Conservation (phyloP, 1,140 invertebrate species). For the Euborellia annulipes region DNA sequence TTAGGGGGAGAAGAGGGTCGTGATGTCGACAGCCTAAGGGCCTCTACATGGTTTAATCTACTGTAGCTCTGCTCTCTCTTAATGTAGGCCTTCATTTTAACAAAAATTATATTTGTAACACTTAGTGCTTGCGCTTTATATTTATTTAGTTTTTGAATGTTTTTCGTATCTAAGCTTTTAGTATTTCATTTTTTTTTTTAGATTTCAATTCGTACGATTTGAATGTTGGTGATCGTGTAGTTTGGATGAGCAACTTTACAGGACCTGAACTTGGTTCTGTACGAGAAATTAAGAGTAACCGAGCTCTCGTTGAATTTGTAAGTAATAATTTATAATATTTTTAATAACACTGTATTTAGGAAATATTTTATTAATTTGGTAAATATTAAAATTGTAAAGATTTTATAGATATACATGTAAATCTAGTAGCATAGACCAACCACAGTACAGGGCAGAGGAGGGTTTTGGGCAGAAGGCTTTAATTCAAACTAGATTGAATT, state of each 20-base stretch:
- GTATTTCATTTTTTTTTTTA: neutral
- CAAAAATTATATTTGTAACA: neutral
- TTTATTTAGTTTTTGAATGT: neutral
- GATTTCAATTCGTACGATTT: constrained; percentile 7
- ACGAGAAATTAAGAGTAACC: neutral
- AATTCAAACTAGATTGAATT: no score
- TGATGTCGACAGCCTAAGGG: neutral
- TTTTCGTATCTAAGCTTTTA: neutral
- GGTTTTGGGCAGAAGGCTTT: no score
- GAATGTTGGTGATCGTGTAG: constrained; percentile 1
- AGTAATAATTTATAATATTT: neutral
- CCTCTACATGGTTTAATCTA: neutral
- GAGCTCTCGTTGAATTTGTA: constrained; percentile 7
- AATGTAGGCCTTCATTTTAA: neutral
- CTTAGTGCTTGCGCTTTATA: neutral
- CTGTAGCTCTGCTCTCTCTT: neutral
- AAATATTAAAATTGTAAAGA: no score
- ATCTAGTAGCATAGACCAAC: no score
- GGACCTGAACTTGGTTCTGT: constrained; percentile 3
- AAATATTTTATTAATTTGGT: no score
- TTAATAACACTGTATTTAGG: no score
- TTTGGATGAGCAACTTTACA: constrained; percentile 2
- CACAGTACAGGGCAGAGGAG: no score
- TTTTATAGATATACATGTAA: no score
- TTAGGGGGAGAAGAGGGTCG: no score